These are phyloP conservation scores for Herpailurus yagouaroundi DNA, from an alignment of 2,113 vertebrate genomes.

Conservation along the genomic window DNA sequence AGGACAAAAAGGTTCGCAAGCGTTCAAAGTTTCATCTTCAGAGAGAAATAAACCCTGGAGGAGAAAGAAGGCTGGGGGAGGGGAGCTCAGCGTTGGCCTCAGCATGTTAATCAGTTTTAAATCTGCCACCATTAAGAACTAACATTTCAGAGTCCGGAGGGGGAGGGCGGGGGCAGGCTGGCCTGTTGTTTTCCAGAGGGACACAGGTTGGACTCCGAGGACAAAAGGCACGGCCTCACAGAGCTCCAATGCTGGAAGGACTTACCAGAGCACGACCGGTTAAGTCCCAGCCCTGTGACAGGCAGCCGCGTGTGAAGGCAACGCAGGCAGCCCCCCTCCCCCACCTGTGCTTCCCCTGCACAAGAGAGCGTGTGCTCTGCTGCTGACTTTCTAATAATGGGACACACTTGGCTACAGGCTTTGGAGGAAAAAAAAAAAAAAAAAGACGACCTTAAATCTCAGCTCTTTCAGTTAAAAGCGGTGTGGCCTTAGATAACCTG, in stretches of 20 bases:
- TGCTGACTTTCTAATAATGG: constrained; percentile 74
- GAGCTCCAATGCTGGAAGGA: background rate
- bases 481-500: background rate
- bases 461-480: constrained; percentile 48
- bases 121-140: constrained; percentile 41
- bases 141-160: constrained; percentile 30
- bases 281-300: constrained; percentile 14
- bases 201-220: constrained; percentile 36
- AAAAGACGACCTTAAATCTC: constrained; percentile 62
- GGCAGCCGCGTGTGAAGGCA: background rate
- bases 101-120: constrained; percentile 73
- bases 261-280: background rate
- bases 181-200: constrained; percentile 14
- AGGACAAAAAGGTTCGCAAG: background rate
- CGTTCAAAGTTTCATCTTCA: constrained; percentile 25
- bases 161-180: background rate
- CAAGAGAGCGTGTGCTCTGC: constrained; percentile 5
- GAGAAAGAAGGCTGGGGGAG: constrained; percentile 17
- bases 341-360: background rate
- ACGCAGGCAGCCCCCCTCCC: background rate
- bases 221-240: constrained; percentile 48
- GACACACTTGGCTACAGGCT: constrained; percentile 69
- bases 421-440: constrained; percentile 22
- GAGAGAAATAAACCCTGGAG: background rate
- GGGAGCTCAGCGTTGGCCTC: background rate